Evolutionary conservation across 2,888 invertebrate genomes (phyloP), one percentile per base, ranked within the genome.

Genomic region (Resseliella maxima): DNA sequence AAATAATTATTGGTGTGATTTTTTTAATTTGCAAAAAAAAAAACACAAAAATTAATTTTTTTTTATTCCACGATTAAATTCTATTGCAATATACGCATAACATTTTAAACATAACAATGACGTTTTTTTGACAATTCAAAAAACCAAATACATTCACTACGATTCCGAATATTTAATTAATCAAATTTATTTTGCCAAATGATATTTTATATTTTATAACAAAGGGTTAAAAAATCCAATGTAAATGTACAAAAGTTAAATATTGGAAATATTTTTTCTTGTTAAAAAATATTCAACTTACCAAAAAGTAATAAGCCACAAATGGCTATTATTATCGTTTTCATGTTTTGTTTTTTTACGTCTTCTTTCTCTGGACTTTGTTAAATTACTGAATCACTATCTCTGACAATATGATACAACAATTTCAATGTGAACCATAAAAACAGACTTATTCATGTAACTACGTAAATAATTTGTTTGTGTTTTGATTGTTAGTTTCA

Each of bases 261-360:
- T n/a, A n/a, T n/a, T 64, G 12, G 3, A 64, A 64, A 64, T 64
- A 3, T 24, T 45, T 85, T 45, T 85, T 18, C 3, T 85, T 45
- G 12, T 38, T 38, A 83, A 35, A 85, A 27, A 27, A 21, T 85
- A 12, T 85, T 45, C 45, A 27, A 85, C 85, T 85, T 35, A 85
- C 85, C 85, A 24, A 59, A 86, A 21, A 86, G 10, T 36, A 85
- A 15, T 88, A 91, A 89, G 90, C 91, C 91, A 90, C 91, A 89
- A 54, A 92, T 89, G 91, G 91, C 91, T 89, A 90, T 88, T 87
- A 90, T 87, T 54, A 89, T 88, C 88, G 88, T 88, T 88, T 90
- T 91, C 92, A 92, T 92, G 87, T 89, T 91, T 85, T 27, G 45
- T 85, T 38, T 83, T n/a, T 83, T 24, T 83, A 38, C 83, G 83